Percentiles rank a stretch among this genome's conserved stretches.
Conservation (phyloP, 2,797 vertebrate species). For the Brachyalestes nurse region DNA sequence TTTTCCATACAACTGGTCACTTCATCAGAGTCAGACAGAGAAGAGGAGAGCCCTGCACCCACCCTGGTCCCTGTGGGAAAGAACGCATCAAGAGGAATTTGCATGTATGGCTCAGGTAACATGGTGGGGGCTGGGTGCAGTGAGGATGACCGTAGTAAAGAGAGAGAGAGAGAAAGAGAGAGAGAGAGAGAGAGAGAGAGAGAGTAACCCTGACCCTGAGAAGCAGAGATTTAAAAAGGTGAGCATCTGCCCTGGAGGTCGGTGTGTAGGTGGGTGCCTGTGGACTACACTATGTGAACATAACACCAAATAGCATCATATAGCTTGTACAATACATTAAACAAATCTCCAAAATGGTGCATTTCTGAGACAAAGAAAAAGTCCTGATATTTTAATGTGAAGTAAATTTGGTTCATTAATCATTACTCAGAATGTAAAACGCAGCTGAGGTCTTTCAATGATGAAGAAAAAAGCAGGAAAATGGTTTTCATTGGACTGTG, state of each 20-base stretch:
- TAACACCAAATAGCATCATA: neutral
- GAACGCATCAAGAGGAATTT: slow-evolving; percentile 80
- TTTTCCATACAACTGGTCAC: neutral
- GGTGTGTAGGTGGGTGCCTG: neutral
- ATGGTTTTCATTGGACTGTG: too few species aligned
- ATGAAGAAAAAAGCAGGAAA: too few species aligned
- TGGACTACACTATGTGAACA: neutral
- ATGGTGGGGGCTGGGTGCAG: slow-evolving; percentile 55
- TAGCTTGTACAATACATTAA: neutral
- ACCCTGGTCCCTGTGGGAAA: slow-evolving; percentile 78
- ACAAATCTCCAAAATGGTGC: too few species aligned
- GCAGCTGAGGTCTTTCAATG: too few species aligned
- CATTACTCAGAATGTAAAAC: too few species aligned
- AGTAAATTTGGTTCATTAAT: too few species aligned
- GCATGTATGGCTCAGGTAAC: slow-evolving; percentile 85
- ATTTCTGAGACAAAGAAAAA: too few species aligned
- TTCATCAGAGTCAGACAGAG: slow-evolving; percentile 19
- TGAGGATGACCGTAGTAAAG: slow-evolving; percentile 53
- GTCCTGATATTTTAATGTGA: too few species aligned
- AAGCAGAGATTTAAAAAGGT: slow-evolving; percentile 40
- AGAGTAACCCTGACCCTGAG: slow-evolving; percentile 71
- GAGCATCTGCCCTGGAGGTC: slow-evolving; percentile 28
- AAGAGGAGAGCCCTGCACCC: slow-evolving; percentile 49
- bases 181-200: slow-evolving; percentile 50
- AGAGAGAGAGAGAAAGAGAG: slow-evolving; percentile 58